Evolutionary conservation across 2,113 vertebrate species (phyloP).

Genomic region (Eublepharis macularius): DNA sequence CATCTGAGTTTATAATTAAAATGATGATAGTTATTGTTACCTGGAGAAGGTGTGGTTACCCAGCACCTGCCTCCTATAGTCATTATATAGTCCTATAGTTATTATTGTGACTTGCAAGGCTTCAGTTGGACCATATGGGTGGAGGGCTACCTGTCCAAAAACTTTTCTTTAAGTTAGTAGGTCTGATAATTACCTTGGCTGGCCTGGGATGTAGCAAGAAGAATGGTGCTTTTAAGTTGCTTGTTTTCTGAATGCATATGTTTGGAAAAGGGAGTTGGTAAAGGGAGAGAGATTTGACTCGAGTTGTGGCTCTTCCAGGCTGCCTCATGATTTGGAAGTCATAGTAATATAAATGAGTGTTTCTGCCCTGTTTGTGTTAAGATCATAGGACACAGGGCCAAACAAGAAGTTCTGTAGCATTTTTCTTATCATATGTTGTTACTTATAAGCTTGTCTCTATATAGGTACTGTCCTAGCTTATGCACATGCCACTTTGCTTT

Average conservation of each 20-base stretch:
- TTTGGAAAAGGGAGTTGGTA: background rate
- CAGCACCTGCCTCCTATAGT: background rate
- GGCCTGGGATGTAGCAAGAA: background rate
- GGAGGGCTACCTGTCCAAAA: background rate
- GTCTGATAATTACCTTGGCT: background rate
- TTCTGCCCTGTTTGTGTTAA: background rate
- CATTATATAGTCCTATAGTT: no score
- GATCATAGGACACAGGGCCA: no score
- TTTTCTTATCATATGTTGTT: no score
- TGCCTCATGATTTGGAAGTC: background rate
- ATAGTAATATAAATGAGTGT: background rate
- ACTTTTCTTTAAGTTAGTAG: background rate
- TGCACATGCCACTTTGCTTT: no score
- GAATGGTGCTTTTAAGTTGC: background rate
- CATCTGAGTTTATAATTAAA: background rate
- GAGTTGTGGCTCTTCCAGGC: background rate
- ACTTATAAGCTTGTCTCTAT: no score
- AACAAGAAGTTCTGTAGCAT: no score
- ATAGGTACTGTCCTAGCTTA: no score
- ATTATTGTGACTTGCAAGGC: background rate
- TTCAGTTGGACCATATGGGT: background rate
- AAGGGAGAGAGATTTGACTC: background rate
- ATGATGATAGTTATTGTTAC: background rate
- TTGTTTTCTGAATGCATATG: background rate
- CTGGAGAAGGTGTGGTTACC: background rate